Base-by-base conservation (phyloP, 2,797 vertebrate species). In the Sebastes kiyomatsui region DNA sequence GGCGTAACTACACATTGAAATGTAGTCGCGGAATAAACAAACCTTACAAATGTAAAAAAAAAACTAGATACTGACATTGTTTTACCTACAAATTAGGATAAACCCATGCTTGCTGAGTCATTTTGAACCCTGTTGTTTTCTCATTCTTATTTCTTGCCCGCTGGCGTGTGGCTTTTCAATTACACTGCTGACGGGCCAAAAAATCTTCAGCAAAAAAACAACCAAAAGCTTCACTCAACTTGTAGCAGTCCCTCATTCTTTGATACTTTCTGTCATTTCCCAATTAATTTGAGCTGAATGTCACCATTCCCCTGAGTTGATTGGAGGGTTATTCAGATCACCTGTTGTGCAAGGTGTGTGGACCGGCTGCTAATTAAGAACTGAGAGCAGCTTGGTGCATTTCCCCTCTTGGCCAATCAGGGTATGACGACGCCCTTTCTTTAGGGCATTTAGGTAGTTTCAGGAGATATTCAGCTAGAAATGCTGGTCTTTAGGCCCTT, bases 111-210 rank as follows among this genome's bases (percentile, higher is more conserved):
- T 28, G 22, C 56, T 35, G 10, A 54, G 28, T 67, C 22, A 38
- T 14, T 55, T 55, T 67, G 12, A 16, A 61, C 14, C 23, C 22
- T 23, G 46, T 28, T 75, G 28, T 76, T 80, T 68, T 61, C 14
- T 42, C 56, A 14, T 62, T 61, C 22, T 46, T n/a, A 7, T 46
- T 33, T 68, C 7, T 28, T 16, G 35, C 27, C 25, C n/a, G 4
- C n/a, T 56, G 58, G 1, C 2, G 1, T 68, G 27, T 33, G 60
- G 42, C 11, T 38, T 52, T 62, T 28, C 9, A 55, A 8, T 23
- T 22, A 30, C 13, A 23, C 10, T 38, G 1, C 9, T 46, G 2
- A 22, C 9, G 7, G 9, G 1, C n/a, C 46, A 75, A 25, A 71
- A 46, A 7, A 16, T n/a, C 58, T 35, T 27, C 6, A 6, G 28